A percentile compares a stretch with the other conserved stretches of the same genome.
These are phyloP conservation scores for Dynastes tityus DNA, from an alignment of 2,888 invertebrate species.

Conservation along the genomic window DNA sequence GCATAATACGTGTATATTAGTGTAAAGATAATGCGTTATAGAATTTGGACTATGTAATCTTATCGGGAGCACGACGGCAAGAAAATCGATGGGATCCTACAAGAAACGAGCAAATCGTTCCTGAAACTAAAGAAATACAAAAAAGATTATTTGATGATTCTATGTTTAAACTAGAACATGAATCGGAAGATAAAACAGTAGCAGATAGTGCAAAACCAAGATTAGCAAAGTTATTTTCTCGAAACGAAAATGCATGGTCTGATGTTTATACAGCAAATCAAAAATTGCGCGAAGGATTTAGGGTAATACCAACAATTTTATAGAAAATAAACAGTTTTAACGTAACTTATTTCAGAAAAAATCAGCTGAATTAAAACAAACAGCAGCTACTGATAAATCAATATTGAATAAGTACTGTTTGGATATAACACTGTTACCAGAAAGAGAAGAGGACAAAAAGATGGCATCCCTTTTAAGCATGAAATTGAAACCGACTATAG, in stretches of 20 bases:
- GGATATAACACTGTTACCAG: conserved; percentile 84
- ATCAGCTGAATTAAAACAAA: conserved; percentile 83
- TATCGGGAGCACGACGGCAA: conserved; percentile 95
- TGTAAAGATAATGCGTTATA: conserved; percentile 68
- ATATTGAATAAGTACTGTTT: conserved; percentile 84
- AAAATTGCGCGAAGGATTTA: conserved; percentile 86
- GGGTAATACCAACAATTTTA: conserved; percentile 74
- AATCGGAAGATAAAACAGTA: conserved; percentile 82
- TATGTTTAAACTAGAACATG: conserved; percentile 98
- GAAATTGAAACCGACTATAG: conserved; percentile 77
- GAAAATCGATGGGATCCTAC: conserved; percentile 99
- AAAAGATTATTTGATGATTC: conserved; percentile 94
- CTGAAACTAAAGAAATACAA: conserved; percentile 92
- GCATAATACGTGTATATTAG: neutral
- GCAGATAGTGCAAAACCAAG: conserved; percentile 82
- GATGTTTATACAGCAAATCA: conserved; percentile 96
- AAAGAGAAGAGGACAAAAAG: conserved; percentile 85
- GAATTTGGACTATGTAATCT: conserved; percentile 97
- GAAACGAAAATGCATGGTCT: conserved; percentile 88
- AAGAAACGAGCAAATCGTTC: conserved; percentile 94
- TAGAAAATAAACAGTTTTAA: conserved; percentile 5
- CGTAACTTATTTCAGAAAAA: conserved; percentile 72
- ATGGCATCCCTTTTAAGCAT: conserved; percentile 84
- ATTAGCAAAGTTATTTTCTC: conserved; percentile 83
- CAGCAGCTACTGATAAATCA: conserved; percentile 79